phyloP scores from a whole-genome alignment of 2,888 invertebrate genomes.

The Cyclophora albipunctata region DNA sequence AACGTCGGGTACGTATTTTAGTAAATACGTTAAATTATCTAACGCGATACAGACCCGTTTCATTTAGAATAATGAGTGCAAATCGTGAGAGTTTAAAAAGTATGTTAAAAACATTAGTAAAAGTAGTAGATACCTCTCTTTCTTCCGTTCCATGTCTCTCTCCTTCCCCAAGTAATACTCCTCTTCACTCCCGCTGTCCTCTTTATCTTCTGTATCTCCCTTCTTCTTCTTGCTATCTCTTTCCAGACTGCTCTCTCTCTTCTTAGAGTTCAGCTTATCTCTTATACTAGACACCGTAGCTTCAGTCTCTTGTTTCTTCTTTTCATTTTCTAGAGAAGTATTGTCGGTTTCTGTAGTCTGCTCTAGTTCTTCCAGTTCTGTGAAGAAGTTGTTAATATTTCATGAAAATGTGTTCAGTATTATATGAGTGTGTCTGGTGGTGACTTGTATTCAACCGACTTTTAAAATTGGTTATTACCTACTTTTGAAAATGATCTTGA shows the following conservation, averaged over 20 bases:
- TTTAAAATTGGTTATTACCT: too few relatives aligned
- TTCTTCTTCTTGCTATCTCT: slow-evolving; percentile 39
- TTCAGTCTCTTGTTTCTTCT: slow-evolving; percentile 43
- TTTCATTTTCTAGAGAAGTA: slow-evolving; percentile 31
- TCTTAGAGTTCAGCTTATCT: slow-evolving; percentile 49
- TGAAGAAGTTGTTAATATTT: neutral
- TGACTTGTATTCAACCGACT: too few relatives aligned
- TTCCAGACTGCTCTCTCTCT: slow-evolving; percentile 34
- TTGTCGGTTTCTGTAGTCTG: slow-evolving; percentile 32
- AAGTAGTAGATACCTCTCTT: slow-evolving; percentile 77
- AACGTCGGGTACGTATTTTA: too few relatives aligned
- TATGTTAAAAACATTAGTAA: too few relatives aligned
- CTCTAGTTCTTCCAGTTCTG: slow-evolving; percentile 61
- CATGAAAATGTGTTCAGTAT: neutral
- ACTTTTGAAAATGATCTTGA: too few relatives aligned
- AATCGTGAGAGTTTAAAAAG: too few relatives aligned
- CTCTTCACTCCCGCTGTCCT: slow-evolving; percentile 47
- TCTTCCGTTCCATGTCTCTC: slow-evolving; percentile 71
- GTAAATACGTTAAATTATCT: too few relatives aligned
- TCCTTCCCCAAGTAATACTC: slow-evolving; percentile 81
- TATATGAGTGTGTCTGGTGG: neutral
- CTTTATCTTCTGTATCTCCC: slow-evolving; percentile 28
- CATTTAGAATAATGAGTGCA: too few relatives aligned
- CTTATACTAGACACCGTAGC: slow-evolving; percentile 51
- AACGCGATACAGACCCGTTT: too few relatives aligned